phyloP scores from a whole-genome alignment of 2,797 vertebrate genomes.

The Micrastur ruficollis region DNA sequence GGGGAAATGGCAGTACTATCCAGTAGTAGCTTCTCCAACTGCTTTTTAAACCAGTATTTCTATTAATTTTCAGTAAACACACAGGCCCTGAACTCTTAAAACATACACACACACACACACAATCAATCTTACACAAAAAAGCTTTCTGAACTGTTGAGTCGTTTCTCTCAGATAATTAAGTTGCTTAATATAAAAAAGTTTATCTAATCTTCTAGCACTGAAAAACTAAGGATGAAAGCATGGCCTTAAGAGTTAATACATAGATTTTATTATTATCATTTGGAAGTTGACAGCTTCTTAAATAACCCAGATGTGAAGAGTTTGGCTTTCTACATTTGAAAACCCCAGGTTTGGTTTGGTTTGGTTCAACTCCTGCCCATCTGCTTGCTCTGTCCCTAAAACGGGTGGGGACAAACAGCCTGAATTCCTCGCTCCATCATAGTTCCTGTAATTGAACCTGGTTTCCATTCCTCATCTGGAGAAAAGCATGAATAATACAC shows the following conservation, averaged over 20 bases:
- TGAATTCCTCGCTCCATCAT: background rate
- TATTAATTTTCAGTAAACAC: background rate
- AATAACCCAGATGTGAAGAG: background rate
- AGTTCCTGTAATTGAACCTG: background rate
- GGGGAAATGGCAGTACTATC: background rate
- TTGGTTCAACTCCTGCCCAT: background rate
- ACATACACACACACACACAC: background rate
- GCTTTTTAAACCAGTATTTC: background rate
- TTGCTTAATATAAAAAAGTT: conserved; percentile 17
- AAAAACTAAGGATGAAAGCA: conserved; percentile 39
- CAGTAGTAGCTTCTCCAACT: background rate
- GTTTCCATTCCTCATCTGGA: background rate
- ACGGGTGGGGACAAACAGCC: background rate
- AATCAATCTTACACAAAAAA: background rate
- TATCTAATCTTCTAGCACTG: conserved; percentile 10
- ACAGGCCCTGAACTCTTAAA: conserved; percentile 8
- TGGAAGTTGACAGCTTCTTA: background rate
- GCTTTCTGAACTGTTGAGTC: background rate
- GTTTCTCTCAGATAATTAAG: background rate
- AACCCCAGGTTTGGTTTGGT: background rate
- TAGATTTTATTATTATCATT: background rate
- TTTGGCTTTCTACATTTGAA: background rate
- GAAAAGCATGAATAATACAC: accelerated
- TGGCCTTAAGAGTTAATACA: conserved; percentile 19
- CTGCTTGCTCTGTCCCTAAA: background rate